Evolutionary conservation across 2,113 vertebrate species (phyloP).

Genomic region (Oreochromis aureus): DNA sequence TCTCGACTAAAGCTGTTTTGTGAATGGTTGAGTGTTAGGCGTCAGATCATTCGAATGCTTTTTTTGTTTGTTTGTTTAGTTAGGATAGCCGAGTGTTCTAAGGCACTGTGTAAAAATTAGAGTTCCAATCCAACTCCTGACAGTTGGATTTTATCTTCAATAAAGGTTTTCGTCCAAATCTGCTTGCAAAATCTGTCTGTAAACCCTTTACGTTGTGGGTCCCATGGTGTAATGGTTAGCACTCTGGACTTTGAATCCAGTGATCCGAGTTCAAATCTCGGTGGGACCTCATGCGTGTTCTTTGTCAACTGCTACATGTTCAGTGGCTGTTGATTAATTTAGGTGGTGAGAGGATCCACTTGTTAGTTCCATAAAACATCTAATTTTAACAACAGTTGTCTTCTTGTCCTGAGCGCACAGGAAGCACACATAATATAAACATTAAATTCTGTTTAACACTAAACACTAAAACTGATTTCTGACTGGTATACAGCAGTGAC

Average conservation of each 20-base stretch:
- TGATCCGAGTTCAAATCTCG: constrained; percentile 17
- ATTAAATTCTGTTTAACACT: background rate
- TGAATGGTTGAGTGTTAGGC: background rate
- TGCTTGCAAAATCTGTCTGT: background rate
- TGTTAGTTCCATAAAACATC: background rate
- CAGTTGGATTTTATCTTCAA: background rate
- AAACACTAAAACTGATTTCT: background rate
- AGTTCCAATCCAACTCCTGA: background rate
- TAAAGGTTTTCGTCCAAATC: background rate
- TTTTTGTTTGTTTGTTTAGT: background rate
- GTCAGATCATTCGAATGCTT: background rate
- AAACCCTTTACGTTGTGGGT: accelerated
- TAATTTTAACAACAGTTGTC: background rate
- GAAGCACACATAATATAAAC: background rate
- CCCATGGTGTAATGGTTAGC: constrained; percentile 78
- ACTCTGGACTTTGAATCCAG: constrained; percentile 80
- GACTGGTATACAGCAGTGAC: background rate
- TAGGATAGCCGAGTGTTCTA: background rate
- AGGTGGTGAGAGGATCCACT: background rate
- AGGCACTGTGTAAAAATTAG: background rate
- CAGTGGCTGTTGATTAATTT: background rate
- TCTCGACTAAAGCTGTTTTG: background rate
- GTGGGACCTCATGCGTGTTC: background rate
- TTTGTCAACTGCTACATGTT: background rate
- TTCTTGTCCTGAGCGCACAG: background rate